Evolutionary conservation across 2,113 vertebrate genomes (phyloP), one percentile per base, ranked within the genome.

Genomic region (Hypocryptadius cinnamomeus): DNA sequence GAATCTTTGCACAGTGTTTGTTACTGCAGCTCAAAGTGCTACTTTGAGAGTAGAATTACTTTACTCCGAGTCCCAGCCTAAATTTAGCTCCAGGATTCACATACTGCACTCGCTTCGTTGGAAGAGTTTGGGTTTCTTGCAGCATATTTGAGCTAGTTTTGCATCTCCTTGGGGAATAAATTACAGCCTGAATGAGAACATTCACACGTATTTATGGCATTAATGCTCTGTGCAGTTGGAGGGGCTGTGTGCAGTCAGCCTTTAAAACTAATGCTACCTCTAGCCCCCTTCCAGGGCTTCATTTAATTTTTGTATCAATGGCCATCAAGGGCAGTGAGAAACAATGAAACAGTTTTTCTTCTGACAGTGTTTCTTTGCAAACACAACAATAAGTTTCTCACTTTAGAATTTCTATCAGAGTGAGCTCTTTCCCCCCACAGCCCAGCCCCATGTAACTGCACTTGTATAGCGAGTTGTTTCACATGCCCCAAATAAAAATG

Each of bases 101-200:
- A 27, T 22, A 91, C 53, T 81, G 93, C 61, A 45, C 44, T 89
- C 13, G 0, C 74, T 61, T 94, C 79, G 37, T 6, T 79, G 78
- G 79, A 63, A 57, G 65, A 57, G 59, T 89, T 88, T 88, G 86
- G 72, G 59, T 73, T 27, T 11, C 71, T 40, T 78, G 57, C n/a
- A 94, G 86, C 85, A 85, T 92, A 94, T 93, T 90, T 78, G 79
- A 94, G 90, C 79, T 85, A 4, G 87, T 83, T 96, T 88, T 93
- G 93, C 89, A 79, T 85, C 44, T 91, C 96, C 82, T 24, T 80
- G 77, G 93, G 92, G 94, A 92, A 77, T 90, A 89, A 95, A 90
- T 96, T 90, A 72, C 7, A 88, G 92, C 50, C 70, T 96, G 93
- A 95, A 94, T 95, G 94, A 95, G 95, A 89, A 96, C 94, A 94